phyloP scores from a whole-genome alignment of 2,113 vertebrate genomes.

The Bos javanicus region DNA sequence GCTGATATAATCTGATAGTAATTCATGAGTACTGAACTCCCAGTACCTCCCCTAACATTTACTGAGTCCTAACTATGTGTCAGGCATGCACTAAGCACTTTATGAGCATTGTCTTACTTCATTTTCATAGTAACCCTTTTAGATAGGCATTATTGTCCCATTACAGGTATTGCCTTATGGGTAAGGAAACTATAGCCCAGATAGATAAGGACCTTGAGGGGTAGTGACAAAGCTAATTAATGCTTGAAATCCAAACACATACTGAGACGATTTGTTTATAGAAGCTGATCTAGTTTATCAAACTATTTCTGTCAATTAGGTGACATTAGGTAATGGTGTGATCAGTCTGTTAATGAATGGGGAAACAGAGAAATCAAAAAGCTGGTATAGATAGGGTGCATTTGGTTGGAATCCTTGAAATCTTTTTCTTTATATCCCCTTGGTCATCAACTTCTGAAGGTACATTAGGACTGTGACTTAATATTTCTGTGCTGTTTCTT shows the following conservation, averaged over 20 bases:
- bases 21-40: neutral
- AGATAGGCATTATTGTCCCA: neutral
- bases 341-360: neutral
- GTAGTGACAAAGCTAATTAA: neutral
- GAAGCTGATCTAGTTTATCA: neutral
- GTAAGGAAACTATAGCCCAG: neutral
- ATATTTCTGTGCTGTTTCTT: neutral
- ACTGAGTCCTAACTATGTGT: neutral
- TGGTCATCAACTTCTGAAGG: neutral
- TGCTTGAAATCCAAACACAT: neutral
- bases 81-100: fast-evolving
- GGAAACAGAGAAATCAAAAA: neutral
- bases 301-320: neutral
- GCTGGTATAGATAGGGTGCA: too few relatives aligned
- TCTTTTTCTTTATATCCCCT: neutral
- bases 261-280: neutral
- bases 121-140: neutral
- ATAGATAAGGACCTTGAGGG: neutral
- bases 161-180: neutral
- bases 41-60: neutral
- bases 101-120: neutral
- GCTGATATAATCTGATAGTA: neutral
- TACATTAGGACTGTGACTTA: neutral
- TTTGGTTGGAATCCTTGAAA: neutral
- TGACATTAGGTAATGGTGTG: neutral